phyloP scores from a whole-genome alignment of 2,888 invertebrate species.

The Pherbina coryleti region DNA sequence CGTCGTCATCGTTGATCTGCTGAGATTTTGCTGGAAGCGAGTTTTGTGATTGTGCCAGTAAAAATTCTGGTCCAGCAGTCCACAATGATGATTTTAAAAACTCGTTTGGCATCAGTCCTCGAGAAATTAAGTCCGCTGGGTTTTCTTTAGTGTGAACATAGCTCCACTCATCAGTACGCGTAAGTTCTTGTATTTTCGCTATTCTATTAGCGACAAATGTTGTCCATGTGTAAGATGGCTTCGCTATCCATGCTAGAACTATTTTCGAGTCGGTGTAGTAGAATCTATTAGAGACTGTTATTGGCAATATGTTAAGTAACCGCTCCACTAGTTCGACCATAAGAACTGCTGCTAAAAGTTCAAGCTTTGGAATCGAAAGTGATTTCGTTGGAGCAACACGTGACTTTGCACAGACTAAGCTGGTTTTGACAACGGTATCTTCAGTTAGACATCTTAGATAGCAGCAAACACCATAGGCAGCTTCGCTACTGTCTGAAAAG shows the following conservation, averaged over 20 bases:
- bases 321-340: conserved; percentile 30
- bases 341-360: conserved; percentile 36
- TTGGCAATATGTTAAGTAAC: conserved; percentile 5
- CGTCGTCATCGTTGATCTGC: neutral
- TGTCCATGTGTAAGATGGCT: conserved; percentile 12
- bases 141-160: conserved; percentile 37
- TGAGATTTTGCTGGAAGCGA: neutral
- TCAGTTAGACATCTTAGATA: neutral
- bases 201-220: conserved; percentile 38
- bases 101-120: neutral
- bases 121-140: conserved; percentile 31
- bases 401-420: conserved; percentile 36
- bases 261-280: conserved; percentile 37
- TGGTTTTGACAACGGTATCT: neutral
- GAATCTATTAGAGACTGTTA: neutral
- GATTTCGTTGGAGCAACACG: conserved; percentile 36
- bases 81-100: neutral
- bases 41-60: neutral
- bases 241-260: conserved; percentile 25
- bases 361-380: conserved; percentile 29
- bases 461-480: conserved; percentile 22
- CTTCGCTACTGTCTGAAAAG: neutral
- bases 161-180: conserved; percentile 24
- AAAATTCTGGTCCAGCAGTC: neutral
- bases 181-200: conserved; percentile 24